Evolutionary conservation across 2,888 invertebrate genomes (phyloP).

Genomic region (Bruchidius siliquastri): DNA sequence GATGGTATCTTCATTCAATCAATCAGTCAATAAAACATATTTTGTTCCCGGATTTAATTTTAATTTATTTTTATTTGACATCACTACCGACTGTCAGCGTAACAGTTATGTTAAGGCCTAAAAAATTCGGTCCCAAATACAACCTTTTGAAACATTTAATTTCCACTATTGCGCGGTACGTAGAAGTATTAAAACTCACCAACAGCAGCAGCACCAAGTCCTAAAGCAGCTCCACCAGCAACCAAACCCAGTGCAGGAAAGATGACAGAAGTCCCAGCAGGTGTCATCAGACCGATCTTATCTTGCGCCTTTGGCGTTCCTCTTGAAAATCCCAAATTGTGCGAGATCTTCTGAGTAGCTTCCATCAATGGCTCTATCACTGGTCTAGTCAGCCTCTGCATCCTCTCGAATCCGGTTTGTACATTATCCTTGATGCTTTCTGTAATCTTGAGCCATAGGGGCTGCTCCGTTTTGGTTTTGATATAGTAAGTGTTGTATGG

Average conservation of each 20-base stretch:
- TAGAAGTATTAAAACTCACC: neutral
- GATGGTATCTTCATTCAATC: too few species aligned
- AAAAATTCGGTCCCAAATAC: too few species aligned
- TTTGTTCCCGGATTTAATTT: too few species aligned
- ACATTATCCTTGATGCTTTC: conserved; percentile 70
- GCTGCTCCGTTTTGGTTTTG: conserved; percentile 57
- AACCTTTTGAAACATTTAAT: too few species aligned
- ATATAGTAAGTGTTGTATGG: conserved; percentile 57
- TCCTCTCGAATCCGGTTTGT: conserved; percentile 64
- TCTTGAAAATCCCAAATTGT: conserved; percentile 64
- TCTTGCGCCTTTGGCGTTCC: conserved; percentile 50
- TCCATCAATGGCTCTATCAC: conserved; percentile 71
- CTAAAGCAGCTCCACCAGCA: conserved; percentile 77
- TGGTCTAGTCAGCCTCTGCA: conserved; percentile 63
- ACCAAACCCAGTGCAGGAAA: conserved; percentile 72
- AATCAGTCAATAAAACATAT: too few species aligned
- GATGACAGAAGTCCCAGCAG: conserved; percentile 58
- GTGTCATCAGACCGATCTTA: conserved; percentile 60
- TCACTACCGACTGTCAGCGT: too few species aligned
- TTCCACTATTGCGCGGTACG: too few species aligned
- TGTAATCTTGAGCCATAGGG: conserved; percentile 69
- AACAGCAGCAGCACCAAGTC: conserved; percentile 7
- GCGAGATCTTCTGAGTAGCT: conserved; percentile 74
- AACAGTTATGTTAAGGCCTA: too few species aligned
- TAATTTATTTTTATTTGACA: too few species aligned